Percentiles rank a stretch among this genome's conserved stretches.
Evolutionary conservation across 1,140 invertebrate genomes (phyloP).

Genomic region (Drosophila nigrodunni): DNA sequence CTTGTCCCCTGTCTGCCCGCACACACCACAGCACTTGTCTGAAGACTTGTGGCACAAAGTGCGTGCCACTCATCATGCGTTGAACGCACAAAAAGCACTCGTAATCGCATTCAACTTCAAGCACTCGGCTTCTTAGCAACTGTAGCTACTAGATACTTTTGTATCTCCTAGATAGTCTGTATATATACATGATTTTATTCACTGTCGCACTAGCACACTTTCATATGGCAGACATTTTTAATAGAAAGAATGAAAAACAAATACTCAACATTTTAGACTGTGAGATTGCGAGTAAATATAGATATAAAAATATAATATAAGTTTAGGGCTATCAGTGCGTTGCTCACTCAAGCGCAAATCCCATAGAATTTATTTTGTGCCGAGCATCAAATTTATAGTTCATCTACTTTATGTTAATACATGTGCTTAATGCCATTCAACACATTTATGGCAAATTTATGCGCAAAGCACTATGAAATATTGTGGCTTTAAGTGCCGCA

Average conservation of each 20-base stretch:
- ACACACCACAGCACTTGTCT: neutral
- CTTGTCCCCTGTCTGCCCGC: no score
- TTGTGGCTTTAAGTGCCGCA: slow-evolving; percentile 41
- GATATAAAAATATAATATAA: neutral
- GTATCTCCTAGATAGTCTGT: neutral
- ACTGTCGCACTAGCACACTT: no score
- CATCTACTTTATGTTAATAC: slow-evolving; percentile 66
- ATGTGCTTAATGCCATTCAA: slow-evolving; percentile 62
- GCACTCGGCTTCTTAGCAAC: neutral
- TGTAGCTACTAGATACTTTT: slow-evolving; percentile 7
- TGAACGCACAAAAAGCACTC: slow-evolving; percentile 16
- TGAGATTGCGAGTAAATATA: neutral
- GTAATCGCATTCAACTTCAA: neutral
- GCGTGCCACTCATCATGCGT: slow-evolving; percentile 22
- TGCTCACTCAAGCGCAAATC: slow-evolving; percentile 55
- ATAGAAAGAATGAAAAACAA: no score
- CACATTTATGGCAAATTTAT: slow-evolving; percentile 76
- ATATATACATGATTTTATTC: no score
- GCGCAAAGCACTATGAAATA: slow-evolving; percentile 41
- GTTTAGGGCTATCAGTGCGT: neutral
- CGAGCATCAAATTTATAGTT: slow-evolving; percentile 55
- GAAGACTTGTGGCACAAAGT: slow-evolving; percentile 25
- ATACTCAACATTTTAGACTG: no score
- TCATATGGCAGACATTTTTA: no score
- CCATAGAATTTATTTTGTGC: slow-evolving; percentile 71